Evolutionary conservation across 2,888 invertebrate genomes (phyloP).

Genomic region (Lumbricus terrestris): DNA sequence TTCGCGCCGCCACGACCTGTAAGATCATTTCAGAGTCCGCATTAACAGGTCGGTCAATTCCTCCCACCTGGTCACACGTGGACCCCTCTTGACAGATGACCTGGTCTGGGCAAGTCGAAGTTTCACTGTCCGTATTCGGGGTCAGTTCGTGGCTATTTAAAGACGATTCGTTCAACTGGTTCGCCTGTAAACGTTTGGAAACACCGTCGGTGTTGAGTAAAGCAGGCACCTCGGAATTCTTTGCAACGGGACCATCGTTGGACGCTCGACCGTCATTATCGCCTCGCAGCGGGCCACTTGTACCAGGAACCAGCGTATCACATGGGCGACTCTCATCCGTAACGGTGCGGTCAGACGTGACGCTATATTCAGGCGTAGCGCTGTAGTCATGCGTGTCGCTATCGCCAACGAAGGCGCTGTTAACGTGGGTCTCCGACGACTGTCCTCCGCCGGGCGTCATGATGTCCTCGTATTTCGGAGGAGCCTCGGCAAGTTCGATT

Average conservation of each 20-base stretch:
- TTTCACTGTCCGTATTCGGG: background rate
- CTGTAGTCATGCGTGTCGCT: background rate
- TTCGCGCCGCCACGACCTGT: background rate
- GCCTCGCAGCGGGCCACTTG: background rate
- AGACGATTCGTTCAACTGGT: background rate
- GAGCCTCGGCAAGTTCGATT: background rate
- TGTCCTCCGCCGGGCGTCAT: background rate
- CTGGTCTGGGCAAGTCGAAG: background rate
- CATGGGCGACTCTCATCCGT: background rate
- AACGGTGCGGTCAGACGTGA: background rate
- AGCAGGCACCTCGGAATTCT: background rate
- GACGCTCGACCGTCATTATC: background rate
- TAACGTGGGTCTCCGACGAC: background rate
- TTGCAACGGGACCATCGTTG: background rate
- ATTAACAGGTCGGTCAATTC: background rate
- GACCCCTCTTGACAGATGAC: background rate
- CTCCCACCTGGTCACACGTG: background rate
- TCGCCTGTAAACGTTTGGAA: background rate
- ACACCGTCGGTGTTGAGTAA: background rate
- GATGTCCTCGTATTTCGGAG: conserved; percentile 4
- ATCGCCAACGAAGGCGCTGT: background rate
- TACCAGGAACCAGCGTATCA: background rate
- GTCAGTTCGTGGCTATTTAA: background rate
- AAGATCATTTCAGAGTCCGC: background rate
- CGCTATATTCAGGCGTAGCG: background rate